phyloP scores from a whole-genome alignment of 2,797 vertebrate genomes.

The Novumbra hubbsi region DNA sequence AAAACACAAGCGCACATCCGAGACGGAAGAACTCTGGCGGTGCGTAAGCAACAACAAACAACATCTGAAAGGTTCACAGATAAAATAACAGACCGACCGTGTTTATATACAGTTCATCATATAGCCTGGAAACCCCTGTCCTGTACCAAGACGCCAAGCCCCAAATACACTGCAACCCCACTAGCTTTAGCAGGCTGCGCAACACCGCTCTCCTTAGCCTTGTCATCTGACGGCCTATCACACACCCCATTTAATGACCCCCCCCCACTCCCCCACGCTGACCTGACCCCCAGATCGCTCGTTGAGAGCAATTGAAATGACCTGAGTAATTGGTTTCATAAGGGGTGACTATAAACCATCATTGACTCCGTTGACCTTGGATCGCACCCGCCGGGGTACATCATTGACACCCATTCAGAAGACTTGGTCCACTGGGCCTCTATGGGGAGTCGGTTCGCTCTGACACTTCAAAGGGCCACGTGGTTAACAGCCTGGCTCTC shows the following conservation, averaged over 20 bases:
- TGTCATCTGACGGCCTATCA: not conserved
- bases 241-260: not conserved
- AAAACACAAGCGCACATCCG: too few species aligned
- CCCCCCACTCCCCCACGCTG: not conserved
- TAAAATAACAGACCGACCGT: too few species aligned
- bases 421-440: not conserved
- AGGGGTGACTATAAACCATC: conserved; percentile 11
- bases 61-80: too few species aligned
- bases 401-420: not conserved
- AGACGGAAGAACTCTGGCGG: too few species aligned
- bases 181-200: not conserved
- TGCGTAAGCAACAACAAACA: too few species aligned
- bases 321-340: conserved; percentile 1
- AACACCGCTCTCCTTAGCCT: not conserved
- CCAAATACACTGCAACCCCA: not conserved
- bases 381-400: not conserved
- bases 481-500: too few species aligned
- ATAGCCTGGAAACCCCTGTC: too few species aligned
- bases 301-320: conserved; percentile 7
- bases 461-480: too few species aligned
- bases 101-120: too few species aligned
- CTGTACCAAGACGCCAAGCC: too few species aligned
- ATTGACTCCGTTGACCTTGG: not conserved
- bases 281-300: not conserved
- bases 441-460: not conserved